Conservation (phyloP, 2,888 invertebrate species). For the Pandemis heparana region DNA sequence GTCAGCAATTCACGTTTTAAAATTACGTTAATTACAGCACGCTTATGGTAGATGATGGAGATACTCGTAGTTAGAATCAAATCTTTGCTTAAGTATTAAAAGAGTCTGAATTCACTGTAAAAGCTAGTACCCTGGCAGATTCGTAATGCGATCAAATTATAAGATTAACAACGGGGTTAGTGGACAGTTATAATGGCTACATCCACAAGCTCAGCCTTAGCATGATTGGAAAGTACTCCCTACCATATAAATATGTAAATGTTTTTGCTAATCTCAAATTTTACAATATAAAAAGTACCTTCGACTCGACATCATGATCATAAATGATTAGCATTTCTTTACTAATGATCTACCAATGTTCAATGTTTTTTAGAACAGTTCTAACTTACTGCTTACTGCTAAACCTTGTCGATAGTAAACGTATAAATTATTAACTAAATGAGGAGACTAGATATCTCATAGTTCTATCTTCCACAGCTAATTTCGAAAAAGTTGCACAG, state of each 20-base stretch:
- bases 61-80: background rate
- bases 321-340: background rate
- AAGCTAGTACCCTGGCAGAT: too few relatives aligned
- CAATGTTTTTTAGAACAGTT: background rate
- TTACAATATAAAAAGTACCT: background rate
- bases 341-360: background rate
- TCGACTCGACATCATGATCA: background rate
- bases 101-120: too few relatives aligned
- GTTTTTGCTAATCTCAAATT: background rate
- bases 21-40: background rate
- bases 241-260: too few relatives aligned
- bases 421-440: background rate
- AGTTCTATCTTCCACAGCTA: background rate
- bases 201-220: too few relatives aligned
- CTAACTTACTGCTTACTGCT: too few relatives aligned
- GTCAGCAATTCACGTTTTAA: constrained; percentile 75
- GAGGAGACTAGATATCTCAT: background rate
- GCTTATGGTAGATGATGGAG: constrained; percentile 41
- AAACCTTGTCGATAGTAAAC: background rate
- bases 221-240: too few relatives aligned
- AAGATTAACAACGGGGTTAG: background rate
- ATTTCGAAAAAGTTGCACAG: background rate
- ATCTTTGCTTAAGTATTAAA: background rate
- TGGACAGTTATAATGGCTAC: background rate
- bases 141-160: too few relatives aligned